Percentiles rank a stretch among this genome's conserved stretches.
phyloP scores from a whole-genome alignment of 2,888 invertebrate genomes.

The Notocelia uddmanniana region DNA sequence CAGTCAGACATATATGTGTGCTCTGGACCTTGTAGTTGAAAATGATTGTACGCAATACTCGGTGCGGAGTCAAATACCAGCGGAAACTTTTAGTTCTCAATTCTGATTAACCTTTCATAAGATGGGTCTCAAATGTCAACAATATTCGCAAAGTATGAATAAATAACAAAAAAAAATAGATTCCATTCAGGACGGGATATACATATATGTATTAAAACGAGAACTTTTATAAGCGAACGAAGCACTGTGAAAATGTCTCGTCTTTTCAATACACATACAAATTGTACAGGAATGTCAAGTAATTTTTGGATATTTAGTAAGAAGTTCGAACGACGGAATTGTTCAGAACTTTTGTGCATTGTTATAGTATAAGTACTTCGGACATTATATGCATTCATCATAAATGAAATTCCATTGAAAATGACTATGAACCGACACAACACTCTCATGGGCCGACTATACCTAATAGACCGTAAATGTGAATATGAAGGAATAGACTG shows the following conservation, averaged over 20 bases:
- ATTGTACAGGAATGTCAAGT: too few relatives aligned
- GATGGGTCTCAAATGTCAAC: too few relatives aligned
- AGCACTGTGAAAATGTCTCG: too few relatives aligned
- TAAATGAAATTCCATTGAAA: neutral
- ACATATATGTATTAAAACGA: too few relatives aligned
- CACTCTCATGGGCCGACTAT: neutral
- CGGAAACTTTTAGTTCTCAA: too few relatives aligned
- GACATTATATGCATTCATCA: neutral
- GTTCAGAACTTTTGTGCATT: neutral
- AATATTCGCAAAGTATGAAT: too few relatives aligned
- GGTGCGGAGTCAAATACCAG: neutral
- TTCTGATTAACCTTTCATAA: too few relatives aligned
- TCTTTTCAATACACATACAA: too few relatives aligned
- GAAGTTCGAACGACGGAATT: neutral
- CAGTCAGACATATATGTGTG: slow-evolving; percentile 22
- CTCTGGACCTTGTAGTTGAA: slow-evolving; percentile 7
- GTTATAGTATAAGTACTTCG: neutral
- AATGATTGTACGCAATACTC: neutral
- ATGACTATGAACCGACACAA: neutral
- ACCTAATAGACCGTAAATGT: neutral
- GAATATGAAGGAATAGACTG: neutral
- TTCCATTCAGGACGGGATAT: too few relatives aligned
- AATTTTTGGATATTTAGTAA: too few relatives aligned
- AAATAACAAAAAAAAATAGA: too few relatives aligned
- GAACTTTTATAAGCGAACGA: too few relatives aligned